A percentile compares a stretch with the other conserved stretches of the same genome.
Conservation (phyloP, 2,888 invertebrate species). For the Copidosoma aretas region DNA sequence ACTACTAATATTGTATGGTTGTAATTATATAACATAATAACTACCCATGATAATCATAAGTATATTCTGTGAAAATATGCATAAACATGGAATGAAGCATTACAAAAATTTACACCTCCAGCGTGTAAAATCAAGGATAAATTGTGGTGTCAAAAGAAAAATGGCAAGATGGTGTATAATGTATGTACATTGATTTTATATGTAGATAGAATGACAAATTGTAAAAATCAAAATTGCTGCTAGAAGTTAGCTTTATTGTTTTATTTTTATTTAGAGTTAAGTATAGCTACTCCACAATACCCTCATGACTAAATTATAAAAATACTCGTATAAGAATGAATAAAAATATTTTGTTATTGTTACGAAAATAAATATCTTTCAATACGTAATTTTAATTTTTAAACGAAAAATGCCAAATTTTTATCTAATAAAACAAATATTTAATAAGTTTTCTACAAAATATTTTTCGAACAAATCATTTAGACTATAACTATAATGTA, state of each 20-base stretch:
- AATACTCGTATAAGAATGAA: conserved; percentile 16
- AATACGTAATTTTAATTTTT: conserved; percentile 12
- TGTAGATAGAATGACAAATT: conserved; percentile 31
- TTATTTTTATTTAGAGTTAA: conserved; percentile 36
- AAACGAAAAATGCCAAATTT: conserved; percentile 35
- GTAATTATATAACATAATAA: conserved; percentile 26
- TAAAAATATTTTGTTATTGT: conserved; percentile 34
- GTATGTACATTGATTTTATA: conserved; percentile 8
- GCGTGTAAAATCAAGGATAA: too few relatives aligned
- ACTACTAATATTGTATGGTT: conserved; percentile 25
- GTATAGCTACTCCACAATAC: conserved; percentile 30
- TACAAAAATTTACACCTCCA: background rate
- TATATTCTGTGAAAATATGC: background rate
- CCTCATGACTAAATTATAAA: conserved; percentile 16
- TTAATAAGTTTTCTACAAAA: conserved; percentile 36
- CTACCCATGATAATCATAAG: conserved; percentile 8
- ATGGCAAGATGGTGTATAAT: conserved; percentile 26
- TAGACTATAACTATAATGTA: conserved; percentile 29
- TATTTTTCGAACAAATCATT: conserved; percentile 38
- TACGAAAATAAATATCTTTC: conserved; percentile 15
- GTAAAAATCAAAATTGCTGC: conserved; percentile 39
- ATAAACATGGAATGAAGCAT: background rate
- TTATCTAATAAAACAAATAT: conserved; percentile 22
- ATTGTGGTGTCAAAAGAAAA: too few relatives aligned
- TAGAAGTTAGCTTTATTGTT: conserved; percentile 33